Conservation (phyloP, 2,888 invertebrate genomes). For the Gibbula magus region DNA sequence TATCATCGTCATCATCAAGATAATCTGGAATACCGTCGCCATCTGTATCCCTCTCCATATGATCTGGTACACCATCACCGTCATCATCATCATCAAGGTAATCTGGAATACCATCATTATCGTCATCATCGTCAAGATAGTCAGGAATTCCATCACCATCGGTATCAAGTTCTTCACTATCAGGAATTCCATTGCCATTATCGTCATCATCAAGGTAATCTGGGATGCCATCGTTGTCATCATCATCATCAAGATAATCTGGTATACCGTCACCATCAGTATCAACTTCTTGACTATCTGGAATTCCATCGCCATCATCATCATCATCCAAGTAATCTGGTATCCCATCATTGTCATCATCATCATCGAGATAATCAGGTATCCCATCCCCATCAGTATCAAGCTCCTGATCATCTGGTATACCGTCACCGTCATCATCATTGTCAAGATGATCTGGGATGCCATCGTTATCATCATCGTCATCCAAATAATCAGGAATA, state of each 20-base stretch:
- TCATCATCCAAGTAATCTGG: conserved; percentile 47
- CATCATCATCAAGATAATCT: conserved; percentile 49
- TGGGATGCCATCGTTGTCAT: conserved; percentile 51
- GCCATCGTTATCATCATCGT: conserved; percentile 48
- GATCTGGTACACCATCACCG: conserved; percentile 63
- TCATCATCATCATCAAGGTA: conserved; percentile 60
- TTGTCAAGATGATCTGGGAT: conserved; percentile 52
- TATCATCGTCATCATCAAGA: conserved; percentile 45
- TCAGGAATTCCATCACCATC: conserved; percentile 66
- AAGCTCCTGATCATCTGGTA: conserved; percentile 44
- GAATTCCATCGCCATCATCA: conserved; percentile 63
- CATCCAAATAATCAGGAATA: conserved; percentile 58
- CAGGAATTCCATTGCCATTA: conserved; percentile 65
- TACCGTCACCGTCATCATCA: conserved; percentile 63
- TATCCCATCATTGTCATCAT: conserved; percentile 56
- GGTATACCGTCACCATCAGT: conserved; percentile 64
- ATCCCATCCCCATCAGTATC: conserved; percentile 51
- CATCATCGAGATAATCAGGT: conserved; percentile 59
- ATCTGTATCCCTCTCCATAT: conserved; percentile 54
- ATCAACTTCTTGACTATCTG: conserved; percentile 61
- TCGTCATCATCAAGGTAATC: conserved; percentile 54
- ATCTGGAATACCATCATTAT: conserved; percentile 66
- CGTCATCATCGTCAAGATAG: conserved; percentile 46
- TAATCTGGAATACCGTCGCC: conserved; percentile 62
- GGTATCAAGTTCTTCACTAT: conserved; percentile 54